Percentiles rank a stretch among this genome's conserved stretches.
phyloP scores from a whole-genome alignment of 2,888 invertebrate genomes.

The Drosophila trichaetosa region DNA sequence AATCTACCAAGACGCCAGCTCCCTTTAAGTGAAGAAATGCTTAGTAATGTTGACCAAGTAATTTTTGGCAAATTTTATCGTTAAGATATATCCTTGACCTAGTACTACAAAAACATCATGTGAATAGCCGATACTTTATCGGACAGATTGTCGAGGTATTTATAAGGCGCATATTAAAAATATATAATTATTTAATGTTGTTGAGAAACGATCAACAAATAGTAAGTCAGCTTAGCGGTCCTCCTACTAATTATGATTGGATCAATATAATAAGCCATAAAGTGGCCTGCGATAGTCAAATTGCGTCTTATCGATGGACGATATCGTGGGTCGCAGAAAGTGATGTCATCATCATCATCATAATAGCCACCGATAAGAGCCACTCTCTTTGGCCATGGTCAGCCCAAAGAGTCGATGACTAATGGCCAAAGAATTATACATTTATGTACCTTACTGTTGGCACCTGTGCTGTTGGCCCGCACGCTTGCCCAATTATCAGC shows the following conservation, averaged over 20 bases:
- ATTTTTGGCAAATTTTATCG: conserved; percentile 34
- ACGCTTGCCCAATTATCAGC: conserved; percentile 3
- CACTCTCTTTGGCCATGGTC: conserved; percentile 11
- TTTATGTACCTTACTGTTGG: conserved; percentile 16
- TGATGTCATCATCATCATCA: conserved; percentile 62
- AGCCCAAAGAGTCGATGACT: conserved; percentile 28
- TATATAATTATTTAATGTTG: not conserved
- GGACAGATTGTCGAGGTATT: conserved; percentile 15
- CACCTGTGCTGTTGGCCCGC: not conserved
- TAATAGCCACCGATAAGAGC: conserved; percentile 48
- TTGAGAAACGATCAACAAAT: conserved; percentile 2
- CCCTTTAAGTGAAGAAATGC: conserved; percentile 3
- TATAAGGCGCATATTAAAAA: conserved; percentile 19
- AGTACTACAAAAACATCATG: conserved; percentile 50
- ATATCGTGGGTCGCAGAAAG: conserved; percentile 44
- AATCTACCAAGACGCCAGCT: not conserved
- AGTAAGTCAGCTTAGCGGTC: not conserved
- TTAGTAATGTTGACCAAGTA: conserved; percentile 49
- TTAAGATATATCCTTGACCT: conserved; percentile 67
- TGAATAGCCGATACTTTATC: conserved; percentile 17
- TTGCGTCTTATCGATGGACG: conserved; percentile 61
- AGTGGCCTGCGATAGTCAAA: conserved; percentile 52
- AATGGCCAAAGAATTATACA: conserved; percentile 41
- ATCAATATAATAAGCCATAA: conserved; percentile 17
- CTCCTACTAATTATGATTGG: conserved; percentile 29